phyloP scores from a whole-genome alignment of 1,140 invertebrate genomes.

The Platorchestia sp. region DNA sequence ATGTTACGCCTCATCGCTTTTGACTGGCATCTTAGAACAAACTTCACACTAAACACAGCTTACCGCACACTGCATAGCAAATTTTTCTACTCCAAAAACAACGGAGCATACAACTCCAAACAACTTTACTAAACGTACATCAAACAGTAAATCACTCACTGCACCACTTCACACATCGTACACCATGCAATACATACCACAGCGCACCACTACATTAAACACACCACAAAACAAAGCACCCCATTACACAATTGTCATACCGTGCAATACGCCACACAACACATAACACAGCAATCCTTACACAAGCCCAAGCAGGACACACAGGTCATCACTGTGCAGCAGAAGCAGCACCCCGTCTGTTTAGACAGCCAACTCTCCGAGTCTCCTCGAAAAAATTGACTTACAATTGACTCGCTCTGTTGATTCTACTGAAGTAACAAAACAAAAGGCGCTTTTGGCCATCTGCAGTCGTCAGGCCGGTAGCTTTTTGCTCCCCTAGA shows the following conservation, averaged over 20 bases:
- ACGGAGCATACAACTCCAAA: too few relatives aligned
- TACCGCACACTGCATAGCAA: too few relatives aligned
- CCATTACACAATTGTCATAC: too few relatives aligned
- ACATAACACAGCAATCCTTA: neutral
- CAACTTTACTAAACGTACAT: neutral
- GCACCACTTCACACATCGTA: neutral
- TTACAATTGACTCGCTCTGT: neutral
- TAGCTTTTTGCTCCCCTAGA: neutral
- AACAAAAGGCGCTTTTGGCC: neutral
- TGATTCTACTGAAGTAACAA: neutral
- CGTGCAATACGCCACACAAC: neutral
- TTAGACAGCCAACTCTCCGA: neutral
- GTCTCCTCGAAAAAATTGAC: neutral
- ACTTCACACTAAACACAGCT: too few relatives aligned
- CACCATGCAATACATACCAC: too few relatives aligned
- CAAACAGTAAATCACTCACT: neutral
- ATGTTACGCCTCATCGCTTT: too few relatives aligned
- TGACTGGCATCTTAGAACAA: too few relatives aligned
- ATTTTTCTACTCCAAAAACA: too few relatives aligned
- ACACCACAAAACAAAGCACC: neutral
- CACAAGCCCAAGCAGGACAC: too few relatives aligned
- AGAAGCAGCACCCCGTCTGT: neutral
- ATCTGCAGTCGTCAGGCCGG: neutral
- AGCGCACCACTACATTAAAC: neutral
- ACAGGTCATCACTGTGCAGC: too few relatives aligned